phyloP scores from a whole-genome alignment of 1,140 invertebrate species.

The Drosophila pachea region DNA sequence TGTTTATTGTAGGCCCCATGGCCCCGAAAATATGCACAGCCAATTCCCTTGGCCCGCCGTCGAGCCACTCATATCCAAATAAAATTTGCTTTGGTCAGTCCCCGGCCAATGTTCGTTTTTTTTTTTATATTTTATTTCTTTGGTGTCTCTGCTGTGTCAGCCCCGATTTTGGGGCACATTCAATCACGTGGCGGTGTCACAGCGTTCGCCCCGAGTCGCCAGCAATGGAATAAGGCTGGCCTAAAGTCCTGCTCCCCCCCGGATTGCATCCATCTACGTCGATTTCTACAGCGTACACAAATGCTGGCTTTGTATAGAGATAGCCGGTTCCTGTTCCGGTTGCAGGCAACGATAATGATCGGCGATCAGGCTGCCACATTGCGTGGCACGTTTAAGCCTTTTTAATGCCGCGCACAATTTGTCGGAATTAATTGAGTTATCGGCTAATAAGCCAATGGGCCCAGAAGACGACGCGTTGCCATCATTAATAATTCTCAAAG shows the following conservation, averaged over 20 bases:
- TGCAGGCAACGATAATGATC: constrained; percentile 15
- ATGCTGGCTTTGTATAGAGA: constrained; percentile 3
- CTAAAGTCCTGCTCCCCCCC: too few species aligned
- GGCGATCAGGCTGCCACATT: constrained; percentile 1
- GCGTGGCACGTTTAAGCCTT: constrained; percentile 26
- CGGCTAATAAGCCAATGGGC: constrained; percentile 59
- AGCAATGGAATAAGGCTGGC: too few species aligned
- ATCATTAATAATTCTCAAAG: constrained; percentile 72
- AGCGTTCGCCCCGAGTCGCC: neutral
- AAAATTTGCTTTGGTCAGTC: constrained; percentile 69
- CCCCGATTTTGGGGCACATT: constrained; percentile 29
- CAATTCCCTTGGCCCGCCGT: constrained; percentile 32
- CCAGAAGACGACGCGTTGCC: constrained; percentile 42
- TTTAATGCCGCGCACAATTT: constrained; percentile 54
- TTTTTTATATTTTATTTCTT: neutral
- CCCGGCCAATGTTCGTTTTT: constrained; percentile 5
- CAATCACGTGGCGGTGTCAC: constrained; percentile 42
- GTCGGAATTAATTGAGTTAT: constrained; percentile 72
- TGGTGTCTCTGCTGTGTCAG: neutral
- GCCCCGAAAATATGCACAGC: constrained; percentile 26
- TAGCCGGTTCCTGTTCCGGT: constrained; percentile 21
- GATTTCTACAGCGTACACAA: constrained; percentile 2
- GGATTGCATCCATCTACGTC: too few species aligned
- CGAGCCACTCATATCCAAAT: constrained; percentile 61
- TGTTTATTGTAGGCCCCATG: constrained; percentile 69